These are phyloP conservation scores for Falcaria lacertinaria DNA, from an alignment of 2,888 invertebrate genomes.

Conservation along the genomic window DNA sequence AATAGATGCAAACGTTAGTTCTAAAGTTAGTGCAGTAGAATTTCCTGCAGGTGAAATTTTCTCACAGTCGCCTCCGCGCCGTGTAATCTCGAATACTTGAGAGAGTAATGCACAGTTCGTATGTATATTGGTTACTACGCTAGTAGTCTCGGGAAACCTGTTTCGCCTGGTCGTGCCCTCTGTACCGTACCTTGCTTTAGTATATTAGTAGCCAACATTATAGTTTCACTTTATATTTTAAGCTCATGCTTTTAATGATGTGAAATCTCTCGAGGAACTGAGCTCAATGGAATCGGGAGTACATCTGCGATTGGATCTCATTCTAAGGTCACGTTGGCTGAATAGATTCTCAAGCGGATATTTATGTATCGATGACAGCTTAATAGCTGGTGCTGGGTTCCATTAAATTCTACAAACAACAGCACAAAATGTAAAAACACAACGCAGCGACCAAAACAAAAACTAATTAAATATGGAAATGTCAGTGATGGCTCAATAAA, in stretches of 20 bases:
- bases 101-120: conserved; percentile 62
- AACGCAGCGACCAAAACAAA: conserved; percentile 31
- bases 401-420: conserved; percentile 33
- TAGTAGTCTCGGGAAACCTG: conserved; percentile 71
- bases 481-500: conserved; percentile 50
- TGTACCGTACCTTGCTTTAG: conserved; percentile 56
- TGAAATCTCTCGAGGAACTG: conserved; percentile 25
- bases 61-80: conserved; percentile 59
- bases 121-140: conserved; percentile 76
- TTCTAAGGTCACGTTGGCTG: conserved; percentile 19
- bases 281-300: conserved; percentile 9
- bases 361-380: conserved; percentile 40
- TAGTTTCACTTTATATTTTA: conserved; percentile 68
- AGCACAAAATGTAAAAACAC: conserved; percentile 26
- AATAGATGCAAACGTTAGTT: conserved; percentile 1
- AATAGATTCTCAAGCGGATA: conserved; percentile 25
- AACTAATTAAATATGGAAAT: conserved; percentile 54
- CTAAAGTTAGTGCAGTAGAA: conserved; percentile 29
- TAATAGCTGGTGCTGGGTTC: conserved; percentile 36
- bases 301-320: conserved; percentile 23
- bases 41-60: conserved; percentile 67
- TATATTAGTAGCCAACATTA: conserved; percentile 51
- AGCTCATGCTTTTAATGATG: conserved; percentile 41
- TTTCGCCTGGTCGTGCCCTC: conserved; percentile 66
- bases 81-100: conserved; percentile 62